Evolutionary conservation across 2,888 invertebrate species (phyloP), one percentile per base, ranked within the genome.

Genomic region (Ophraella communa): DNA sequence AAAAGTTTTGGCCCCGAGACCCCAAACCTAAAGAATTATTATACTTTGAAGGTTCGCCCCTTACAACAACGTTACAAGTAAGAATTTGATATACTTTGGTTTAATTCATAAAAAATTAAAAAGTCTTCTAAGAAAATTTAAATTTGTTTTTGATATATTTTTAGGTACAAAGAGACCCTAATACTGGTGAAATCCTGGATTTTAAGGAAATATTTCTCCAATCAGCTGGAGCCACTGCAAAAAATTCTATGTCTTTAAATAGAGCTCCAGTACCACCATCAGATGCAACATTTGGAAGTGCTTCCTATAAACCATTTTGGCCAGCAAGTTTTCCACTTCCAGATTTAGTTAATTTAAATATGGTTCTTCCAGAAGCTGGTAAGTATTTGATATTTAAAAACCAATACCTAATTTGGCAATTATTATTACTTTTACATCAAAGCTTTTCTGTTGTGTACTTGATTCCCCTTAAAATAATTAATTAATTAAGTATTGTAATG

Each of bases 251-350:
- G 79, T 94, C 95, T 0, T 88, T 96, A 85, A 87, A 87, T 35
- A 84, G 95, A 72, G 89, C 91, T 20, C 95, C 94, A 0, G 87
- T 91, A 42, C 88, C 91, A 7, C 87, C 90, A 2, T 84, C 85
- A 44, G 87, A 91, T 76, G 87, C 90, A 52, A 87, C 91, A 0
- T 85, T 89, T 73, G 96, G 96, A 14, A 91, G 89, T 56, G 87
- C 90, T 0, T 90, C 89, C 64, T 94, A 93, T 79, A 90, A 89
- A 77, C 95, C 94, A 0, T 96, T 96, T 79, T 89, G 93, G 86
- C 96, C 96, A 0, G 95, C 93, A 51, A 92, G 94, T 1, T 91
- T 94, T 79, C 83, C 85, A 20, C 81, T 84, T 66, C 83, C 84
- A 27, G 65, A 71, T 10, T 59, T 69, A n/a, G 86, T 88, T 67